phyloP scores from a whole-genome alignment of 1,140 invertebrate genomes.

The Lasioglossum baleicum region DNA sequence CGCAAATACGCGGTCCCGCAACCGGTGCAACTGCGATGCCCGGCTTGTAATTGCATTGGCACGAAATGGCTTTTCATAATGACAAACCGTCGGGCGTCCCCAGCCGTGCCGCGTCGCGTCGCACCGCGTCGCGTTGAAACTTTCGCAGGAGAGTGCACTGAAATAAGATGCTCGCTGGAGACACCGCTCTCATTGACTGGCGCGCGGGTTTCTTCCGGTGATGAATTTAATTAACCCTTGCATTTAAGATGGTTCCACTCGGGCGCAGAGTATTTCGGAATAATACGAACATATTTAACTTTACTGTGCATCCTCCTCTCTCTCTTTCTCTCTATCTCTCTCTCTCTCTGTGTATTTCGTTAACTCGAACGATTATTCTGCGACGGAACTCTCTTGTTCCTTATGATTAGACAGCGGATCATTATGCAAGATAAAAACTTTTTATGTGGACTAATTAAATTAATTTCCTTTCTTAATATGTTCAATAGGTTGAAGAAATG shows the following conservation, averaged over 20 bases:
- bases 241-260: neutral
- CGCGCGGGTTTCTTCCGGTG: neutral
- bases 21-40: neutral
- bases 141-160: neutral
- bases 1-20: neutral
- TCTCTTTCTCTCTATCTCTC: no score
- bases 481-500: no score
- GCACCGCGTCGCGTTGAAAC: neutral
- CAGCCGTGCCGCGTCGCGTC: no score
- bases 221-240: conserved; percentile 4
- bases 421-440: no score
- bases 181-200: neutral
- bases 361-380: no score
- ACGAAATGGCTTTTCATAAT: conserved; percentile 4
- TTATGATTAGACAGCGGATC: no score
- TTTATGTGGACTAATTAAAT: no score
- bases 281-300: neutral
- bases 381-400: no score
- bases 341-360: no score
- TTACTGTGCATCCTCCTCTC: no score
- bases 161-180: neutral
- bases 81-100: neutral
- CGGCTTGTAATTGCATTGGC: conserved; percentile 1
- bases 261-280: neutral
- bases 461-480: no score